Evolutionary conservation across 1,140 invertebrate species (phyloP).

Genomic region (Oncopeltus fasciatus): DNA sequence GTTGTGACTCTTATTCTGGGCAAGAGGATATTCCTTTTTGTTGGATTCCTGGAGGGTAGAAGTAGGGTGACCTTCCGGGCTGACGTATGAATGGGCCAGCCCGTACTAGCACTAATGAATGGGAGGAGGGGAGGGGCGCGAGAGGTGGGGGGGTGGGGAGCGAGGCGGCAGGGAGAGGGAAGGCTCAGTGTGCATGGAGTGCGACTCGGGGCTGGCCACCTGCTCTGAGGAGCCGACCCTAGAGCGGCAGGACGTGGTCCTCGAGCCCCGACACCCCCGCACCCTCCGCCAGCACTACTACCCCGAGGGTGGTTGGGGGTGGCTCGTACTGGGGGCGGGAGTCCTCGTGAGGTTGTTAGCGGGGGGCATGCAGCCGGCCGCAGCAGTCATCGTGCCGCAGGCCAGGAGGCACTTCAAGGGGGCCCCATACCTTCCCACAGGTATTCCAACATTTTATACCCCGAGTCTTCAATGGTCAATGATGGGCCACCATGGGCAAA

Average conservation of each 20-base stretch:
- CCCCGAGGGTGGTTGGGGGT: conserved; percentile 52
- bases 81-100: not conserved
- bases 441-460: not conserved
- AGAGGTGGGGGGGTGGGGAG: not conserved
- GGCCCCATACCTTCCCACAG: conserved; percentile 18
- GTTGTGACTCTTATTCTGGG: too few species aligned
- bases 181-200: conserved; percentile 9
- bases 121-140: not conserved
- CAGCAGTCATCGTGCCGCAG: conserved; percentile 30
- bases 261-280: conserved; percentile 22
- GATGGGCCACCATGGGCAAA: too few species aligned
- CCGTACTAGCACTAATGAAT: too few species aligned
- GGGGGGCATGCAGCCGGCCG: conserved; percentile 34
- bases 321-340: conserved; percentile 39
- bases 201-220: conserved; percentile 9
- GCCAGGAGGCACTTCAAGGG: conserved; percentile 23
- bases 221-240: conserved; percentile 22
- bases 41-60: too few species aligned
- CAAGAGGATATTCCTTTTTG: too few species aligned
- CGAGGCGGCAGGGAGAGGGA: not conserved
- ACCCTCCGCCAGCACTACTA: conserved; percentile 44
- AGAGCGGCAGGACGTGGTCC: conserved; percentile 24
- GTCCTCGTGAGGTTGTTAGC: conserved; percentile 37
- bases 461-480: too few species aligned
- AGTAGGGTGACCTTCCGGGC: too few species aligned